Evolutionary conservation across 2,797 vertebrate genomes (phyloP).

Genomic region (Anomalospiza imberbis): DNA sequence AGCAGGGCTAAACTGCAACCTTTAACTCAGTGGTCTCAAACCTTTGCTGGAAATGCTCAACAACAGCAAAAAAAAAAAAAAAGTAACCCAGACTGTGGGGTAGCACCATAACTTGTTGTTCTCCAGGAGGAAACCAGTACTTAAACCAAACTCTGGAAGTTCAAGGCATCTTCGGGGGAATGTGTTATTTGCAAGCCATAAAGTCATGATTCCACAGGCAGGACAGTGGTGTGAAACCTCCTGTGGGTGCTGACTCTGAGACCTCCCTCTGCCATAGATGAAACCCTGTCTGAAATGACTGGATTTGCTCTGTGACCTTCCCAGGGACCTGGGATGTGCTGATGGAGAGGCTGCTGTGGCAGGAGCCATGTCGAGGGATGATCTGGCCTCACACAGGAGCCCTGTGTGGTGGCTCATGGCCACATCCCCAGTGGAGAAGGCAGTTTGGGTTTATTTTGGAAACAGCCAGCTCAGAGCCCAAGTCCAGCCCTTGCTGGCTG

Average conservation of each 20-base stretch:
- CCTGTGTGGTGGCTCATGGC: background rate
- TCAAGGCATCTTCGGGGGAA: background rate
- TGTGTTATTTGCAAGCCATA: background rate
- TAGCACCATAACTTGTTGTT: background rate
- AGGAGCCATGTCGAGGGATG: background rate
- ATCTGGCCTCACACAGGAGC: background rate
- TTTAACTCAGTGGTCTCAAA: background rate
- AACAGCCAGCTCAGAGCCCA: background rate
- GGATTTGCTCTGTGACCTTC: background rate
- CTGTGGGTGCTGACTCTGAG: no score
- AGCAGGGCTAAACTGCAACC: background rate
- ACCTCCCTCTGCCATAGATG: no score
- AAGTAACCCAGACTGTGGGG: fast-evolving
- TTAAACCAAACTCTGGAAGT: background rate
- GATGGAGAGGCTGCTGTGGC: background rate
- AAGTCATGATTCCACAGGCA: background rate
- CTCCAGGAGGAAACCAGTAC: background rate
- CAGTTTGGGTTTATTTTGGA: background rate
- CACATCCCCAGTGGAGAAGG: background rate
- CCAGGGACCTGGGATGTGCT: background rate
- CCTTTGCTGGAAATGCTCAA: background rate
- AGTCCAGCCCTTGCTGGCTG: background rate
- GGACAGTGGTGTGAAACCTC: background rate
- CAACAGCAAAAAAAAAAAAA: background rate
- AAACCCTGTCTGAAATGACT: background rate